These are phyloP conservation scores for Gymnocypris eckloni DNA, from an alignment of 2,797 vertebrate species.

Conservation along the genomic window DNA sequence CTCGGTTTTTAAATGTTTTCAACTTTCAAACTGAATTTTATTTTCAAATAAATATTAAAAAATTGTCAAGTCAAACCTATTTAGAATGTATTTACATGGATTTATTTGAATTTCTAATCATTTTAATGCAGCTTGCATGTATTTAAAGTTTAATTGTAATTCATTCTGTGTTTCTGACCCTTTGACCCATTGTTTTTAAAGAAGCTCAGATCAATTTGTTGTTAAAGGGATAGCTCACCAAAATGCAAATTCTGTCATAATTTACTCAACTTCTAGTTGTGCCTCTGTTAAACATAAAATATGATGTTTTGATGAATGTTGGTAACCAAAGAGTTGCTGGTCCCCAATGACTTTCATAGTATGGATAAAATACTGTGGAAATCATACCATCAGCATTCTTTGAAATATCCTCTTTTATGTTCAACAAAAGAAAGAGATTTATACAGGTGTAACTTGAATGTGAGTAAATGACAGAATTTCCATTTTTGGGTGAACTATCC, in stretches of 20 bases:
- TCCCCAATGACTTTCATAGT: neutral
- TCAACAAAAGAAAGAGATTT: neutral
- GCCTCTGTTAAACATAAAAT: neutral
- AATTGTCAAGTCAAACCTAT: neutral
- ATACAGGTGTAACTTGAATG: neutral
- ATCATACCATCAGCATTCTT: neutral
- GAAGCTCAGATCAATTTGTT: neutral
- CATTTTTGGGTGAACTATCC: neutral
- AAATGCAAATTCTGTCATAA: neutral
- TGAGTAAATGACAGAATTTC: neutral
- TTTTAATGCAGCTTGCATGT: neutral
- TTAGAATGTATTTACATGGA: too few relatives aligned
- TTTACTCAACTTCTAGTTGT: neutral
- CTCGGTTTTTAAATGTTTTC: neutral
- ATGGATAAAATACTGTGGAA: neutral
- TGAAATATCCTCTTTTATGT: neutral
- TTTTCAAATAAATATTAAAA: neutral
- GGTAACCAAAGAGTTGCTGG: neutral
- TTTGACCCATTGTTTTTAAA: neutral
- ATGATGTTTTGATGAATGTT: neutral
- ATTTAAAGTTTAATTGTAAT: neutral
- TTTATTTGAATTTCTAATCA: too few relatives aligned
- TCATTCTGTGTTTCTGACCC: neutral
- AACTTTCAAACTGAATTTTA: neutral
- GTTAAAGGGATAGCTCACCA: neutral